Base-by-base conservation (phyloP, 2,888 invertebrate species). In the Polydrusus pterygomalis region DNA sequence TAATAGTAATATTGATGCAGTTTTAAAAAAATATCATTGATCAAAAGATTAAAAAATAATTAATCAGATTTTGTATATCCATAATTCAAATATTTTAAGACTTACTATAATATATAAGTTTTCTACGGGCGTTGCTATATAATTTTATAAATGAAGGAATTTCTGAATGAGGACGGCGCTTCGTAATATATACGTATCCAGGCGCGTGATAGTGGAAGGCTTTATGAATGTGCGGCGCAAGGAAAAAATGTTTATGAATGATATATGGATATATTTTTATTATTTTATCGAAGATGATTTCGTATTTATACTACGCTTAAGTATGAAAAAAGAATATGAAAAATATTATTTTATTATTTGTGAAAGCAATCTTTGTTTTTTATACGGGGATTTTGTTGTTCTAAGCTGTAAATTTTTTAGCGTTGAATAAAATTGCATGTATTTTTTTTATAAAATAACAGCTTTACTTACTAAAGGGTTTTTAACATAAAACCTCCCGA, bases 201-300 rank as follows among this genome's bases (percentile, higher is more conserved):
- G 20, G 20, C 51, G 51, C 25, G 13, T 13, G 54, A 25, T 54
- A 54, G 54, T 54, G 54, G 25, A 54, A 54, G 13, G 20, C 7
- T 25, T 54, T 54, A 54, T 54, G 54, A 54, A 54, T 54, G 25
- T 54, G 54, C 25, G 5, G 54, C 25, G 25, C 54, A 54, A 54
- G 54, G 54, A 54, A 54, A 51, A 54, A 54, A 54, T 54, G 6
- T 54, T 54, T 54, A 54, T 54, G 25, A 54, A 54, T 54, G 54
- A 56, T 34, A 34, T 56, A 34, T 56, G 34, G 34, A 9, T 34
- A 34, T 34, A 34, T 3, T 9, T 13, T 18, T 51, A 20, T 51
- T 20, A 25, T 25, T 54, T 20, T 54, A 25, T 54, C 3, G 13
- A 25, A 25, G 18, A 54, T 17, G 17, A 47, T n/a, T 47, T 6